Percentiles rank a stretch among this genome's conserved stretches.
phyloP scores from a whole-genome alignment of 2,113 vertebrate species.

The Pachyramphus minor region DNA sequence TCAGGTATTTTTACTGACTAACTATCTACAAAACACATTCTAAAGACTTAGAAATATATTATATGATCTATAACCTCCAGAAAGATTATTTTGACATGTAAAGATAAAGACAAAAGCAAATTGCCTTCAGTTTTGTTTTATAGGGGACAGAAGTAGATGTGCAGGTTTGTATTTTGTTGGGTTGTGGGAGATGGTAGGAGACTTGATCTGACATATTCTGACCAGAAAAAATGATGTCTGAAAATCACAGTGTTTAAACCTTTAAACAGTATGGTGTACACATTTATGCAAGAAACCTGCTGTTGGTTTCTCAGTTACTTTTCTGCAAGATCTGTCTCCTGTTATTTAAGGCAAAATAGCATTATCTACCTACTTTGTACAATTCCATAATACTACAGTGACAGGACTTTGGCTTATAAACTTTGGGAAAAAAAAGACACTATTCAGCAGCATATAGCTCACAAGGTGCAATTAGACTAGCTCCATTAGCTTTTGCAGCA shows the following conservation, averaged over 20 bases:
- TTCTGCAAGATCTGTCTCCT: neutral
- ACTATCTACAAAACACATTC: neutral
- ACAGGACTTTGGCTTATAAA: neutral
- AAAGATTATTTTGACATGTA: neutral
- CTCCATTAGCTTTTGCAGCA: neutral
- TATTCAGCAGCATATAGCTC: neutral
- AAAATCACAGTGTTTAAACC: neutral
- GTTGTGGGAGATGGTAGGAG: neutral
- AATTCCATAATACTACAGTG: neutral
- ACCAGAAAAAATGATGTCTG: neutral
- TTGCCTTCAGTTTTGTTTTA: neutral
- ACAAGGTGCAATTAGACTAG: neutral
- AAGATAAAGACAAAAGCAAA: neutral
- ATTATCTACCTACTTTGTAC: neutral
- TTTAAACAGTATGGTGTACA: neutral
- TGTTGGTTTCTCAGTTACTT: neutral
- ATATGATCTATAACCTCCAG: neutral
- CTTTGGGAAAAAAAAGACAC: neutral
- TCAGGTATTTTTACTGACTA: constrained; percentile 42
- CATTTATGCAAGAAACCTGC: neutral
- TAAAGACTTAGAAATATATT: neutral
- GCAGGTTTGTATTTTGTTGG: neutral
- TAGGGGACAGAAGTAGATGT: neutral
- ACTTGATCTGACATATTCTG: neutral
- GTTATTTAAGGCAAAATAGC: neutral